Evolutionary conservation across 1,140 invertebrate genomes (phyloP), one percentile per base, ranked within the genome.

Genomic region (Scaptomyza pallida): DNA sequence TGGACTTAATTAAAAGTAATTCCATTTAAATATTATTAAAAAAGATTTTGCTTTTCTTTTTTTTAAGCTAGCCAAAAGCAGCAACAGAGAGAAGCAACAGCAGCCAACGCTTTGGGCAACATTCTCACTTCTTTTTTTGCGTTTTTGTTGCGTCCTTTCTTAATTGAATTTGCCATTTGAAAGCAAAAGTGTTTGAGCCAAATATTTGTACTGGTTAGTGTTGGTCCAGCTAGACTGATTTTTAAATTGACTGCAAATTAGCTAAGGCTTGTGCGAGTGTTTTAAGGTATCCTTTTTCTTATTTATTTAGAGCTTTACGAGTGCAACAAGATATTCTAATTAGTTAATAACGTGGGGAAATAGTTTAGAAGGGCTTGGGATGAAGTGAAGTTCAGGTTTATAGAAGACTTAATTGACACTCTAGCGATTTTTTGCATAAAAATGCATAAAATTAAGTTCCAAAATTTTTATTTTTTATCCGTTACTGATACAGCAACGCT

Each of bases 1-100:
- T 54, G 65, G 78, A 86, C 82, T 81, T 86, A 88, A 86, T 86
- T 85, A 86, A 86, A 86, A 81, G 82, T 81, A 86, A 86, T 88
- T 78, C 69, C 73, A 88, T 81, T 86, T 88, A 81, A 78, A 88
- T 81, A 85, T 71, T 86, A 80, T 80, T 73, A 72, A 73, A 77
- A 75, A 61, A 69, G 76, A 72, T 74, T 73, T n/a, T n/a, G n/a
- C n/a, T n/a, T n/a, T n/a, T n/a, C n/a, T n/a, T n/a, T n/a, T n/a
- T 63, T 65, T 33, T 30, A 30, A 30, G 75, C 50, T 37, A 48
- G 48, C 48, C 44, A 44, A 69, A 47, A 47, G 30, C 41, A 62
- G 23, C 33, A 35, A 3, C 33, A 35, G 12, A n/a, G 12, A 35
- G 16, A 2, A 44, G 6, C 4, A 23, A 23, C 30, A 41, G 51